Evolutionary conservation across 2,888 invertebrate species (phyloP).

Genomic region (Agonopterix heracliana): DNA sequence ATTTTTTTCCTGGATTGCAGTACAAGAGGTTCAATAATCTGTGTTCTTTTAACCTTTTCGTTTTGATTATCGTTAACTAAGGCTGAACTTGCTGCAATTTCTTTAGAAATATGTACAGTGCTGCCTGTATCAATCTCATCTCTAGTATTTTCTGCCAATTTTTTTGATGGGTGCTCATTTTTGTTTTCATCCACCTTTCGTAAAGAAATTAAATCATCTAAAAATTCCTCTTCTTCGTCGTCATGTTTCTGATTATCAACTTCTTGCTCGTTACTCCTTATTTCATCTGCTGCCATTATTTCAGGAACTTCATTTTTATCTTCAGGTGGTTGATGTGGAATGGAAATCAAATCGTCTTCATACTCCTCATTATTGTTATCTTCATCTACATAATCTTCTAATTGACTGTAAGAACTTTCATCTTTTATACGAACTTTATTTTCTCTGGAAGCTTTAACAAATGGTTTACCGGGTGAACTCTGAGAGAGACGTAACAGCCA

Average conservation of each 20-base stretch:
- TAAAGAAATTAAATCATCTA: conserved; percentile 17
- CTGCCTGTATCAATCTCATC: conserved; percentile 4
- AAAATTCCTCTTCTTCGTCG: conserved; percentile 14
- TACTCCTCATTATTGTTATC: conserved; percentile 37
- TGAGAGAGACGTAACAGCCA: conserved; percentile 74
- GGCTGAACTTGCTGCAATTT: neutral
- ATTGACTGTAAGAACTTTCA: conserved; percentile 60
- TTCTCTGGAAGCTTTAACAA: conserved; percentile 29
- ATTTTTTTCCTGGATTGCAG: conserved; percentile 29
- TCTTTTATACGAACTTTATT: conserved; percentile 27
- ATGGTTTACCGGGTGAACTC: conserved; percentile 57
- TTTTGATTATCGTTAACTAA: conserved; percentile 21
- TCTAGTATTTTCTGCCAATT: conserved; percentile 6
- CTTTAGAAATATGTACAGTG: no score
- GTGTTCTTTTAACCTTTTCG: conserved; percentile 32
- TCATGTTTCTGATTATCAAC: conserved; percentile 7
- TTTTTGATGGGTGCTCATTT: conserved; percentile 1
- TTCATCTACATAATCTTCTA: conserved; percentile 36
- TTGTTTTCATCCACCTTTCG: conserved; percentile 5
- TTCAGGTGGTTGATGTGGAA: conserved; percentile 24
- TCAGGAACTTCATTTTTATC: conserved; percentile 11
- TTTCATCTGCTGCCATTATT: conserved; percentile 3
- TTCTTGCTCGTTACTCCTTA: neutral
- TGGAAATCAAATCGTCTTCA: conserved; percentile 46
- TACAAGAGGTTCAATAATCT: conserved; percentile 45